These are phyloP conservation scores for Phocides pigmalion DNA, from an alignment of 1,140 invertebrate genomes.

Conservation along the genomic window DNA sequence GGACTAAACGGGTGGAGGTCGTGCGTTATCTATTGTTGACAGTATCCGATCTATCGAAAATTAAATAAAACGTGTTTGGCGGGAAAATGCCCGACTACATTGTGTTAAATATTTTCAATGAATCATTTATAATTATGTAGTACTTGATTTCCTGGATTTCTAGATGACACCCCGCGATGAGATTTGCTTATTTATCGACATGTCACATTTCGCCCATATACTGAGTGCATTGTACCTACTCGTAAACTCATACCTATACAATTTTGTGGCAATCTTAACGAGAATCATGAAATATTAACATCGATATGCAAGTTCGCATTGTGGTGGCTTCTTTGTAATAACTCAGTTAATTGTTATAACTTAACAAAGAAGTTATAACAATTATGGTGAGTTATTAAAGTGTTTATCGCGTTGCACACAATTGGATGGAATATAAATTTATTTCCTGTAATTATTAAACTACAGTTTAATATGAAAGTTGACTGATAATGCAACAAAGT, in stretches of 20 bases:
- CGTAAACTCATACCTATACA: not conserved
- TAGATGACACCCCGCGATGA: no score
- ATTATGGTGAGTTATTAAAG: constrained; percentile 11
- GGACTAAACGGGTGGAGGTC: no score
- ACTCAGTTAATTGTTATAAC: no score
- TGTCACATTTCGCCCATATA: constrained; percentile 8
- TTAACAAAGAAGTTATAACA: constrained; percentile 21
- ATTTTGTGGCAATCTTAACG: constrained; percentile 11
- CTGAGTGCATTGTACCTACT: not conserved
- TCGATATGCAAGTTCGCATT: constrained; percentile 15
- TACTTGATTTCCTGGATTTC: no score
- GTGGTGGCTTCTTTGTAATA: constrained; percentile 6
- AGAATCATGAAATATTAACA: constrained; percentile 18
- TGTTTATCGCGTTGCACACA: not conserved
- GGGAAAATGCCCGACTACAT: no score
- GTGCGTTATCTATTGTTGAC: no score
- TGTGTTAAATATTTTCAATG: no score
- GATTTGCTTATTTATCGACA: not conserved
- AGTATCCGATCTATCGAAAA: no score
- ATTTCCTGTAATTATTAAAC: constrained; percentile 13
- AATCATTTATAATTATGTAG: no score
- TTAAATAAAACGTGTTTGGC: no score
- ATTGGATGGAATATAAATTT: not conserved
- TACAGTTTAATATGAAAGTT: not conserved
- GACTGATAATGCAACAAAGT: not conserved